Evolutionary conservation across 2,888 invertebrate species (phyloP).

Genomic region (Gandaritis pyraliata): DNA sequence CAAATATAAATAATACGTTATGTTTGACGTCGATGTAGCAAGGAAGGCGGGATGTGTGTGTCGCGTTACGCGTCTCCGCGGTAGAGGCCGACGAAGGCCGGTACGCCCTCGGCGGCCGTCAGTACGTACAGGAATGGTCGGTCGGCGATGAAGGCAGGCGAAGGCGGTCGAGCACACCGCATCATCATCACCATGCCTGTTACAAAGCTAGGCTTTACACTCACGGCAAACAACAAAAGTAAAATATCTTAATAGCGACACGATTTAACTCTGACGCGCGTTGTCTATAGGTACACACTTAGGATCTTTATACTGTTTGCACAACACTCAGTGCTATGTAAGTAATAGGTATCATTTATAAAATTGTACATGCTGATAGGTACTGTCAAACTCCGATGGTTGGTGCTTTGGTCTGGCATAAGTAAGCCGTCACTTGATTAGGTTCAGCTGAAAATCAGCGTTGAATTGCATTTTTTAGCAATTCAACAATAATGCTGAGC

Average conservation of each 20-base stretch:
- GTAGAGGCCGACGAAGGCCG: not conserved
- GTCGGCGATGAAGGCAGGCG: slow-evolving; percentile 65
- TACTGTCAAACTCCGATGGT: no score
- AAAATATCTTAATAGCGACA: not conserved
- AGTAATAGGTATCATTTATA: no score
- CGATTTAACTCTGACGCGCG: no score
- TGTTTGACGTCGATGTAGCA: not conserved
- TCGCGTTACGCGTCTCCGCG: slow-evolving; percentile 1
- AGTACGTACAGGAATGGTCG: slow-evolving; percentile 74
- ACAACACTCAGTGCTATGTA: no score
- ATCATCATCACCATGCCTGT: slow-evolving; percentile 77
- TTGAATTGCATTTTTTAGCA: no score
- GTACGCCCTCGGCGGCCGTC: slow-evolving; percentile 36
- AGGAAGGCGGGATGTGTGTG: not conserved
- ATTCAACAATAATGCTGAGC: no score
- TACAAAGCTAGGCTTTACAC: slow-evolving; percentile 39
- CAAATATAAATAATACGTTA: not conserved
- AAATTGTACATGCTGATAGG: no score
- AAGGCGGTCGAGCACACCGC: slow-evolving; percentile 59
- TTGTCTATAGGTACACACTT: no score
- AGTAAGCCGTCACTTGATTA: no score
- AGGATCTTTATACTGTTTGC: no score
- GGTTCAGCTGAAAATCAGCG: no score
- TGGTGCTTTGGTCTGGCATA: no score
- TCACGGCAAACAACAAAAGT: not conserved